These are phyloP conservation scores for Hetaerina titia DNA, from an alignment of 2,888 invertebrate genomes.

Conservation along the genomic window DNA sequence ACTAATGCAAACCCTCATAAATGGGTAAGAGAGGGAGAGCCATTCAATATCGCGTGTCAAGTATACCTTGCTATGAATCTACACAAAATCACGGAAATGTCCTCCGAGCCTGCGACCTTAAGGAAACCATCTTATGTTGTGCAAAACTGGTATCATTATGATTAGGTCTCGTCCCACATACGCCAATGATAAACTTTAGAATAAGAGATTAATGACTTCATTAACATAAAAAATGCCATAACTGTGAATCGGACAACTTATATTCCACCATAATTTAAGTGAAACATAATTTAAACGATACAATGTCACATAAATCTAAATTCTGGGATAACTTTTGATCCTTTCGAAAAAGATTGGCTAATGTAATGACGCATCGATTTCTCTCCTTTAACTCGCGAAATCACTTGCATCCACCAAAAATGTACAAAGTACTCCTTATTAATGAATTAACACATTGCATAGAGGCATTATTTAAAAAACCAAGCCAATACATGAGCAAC, in stretches of 20 bases:
- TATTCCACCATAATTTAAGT: neutral
- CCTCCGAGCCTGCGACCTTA: too few relatives aligned
- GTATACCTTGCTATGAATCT: too few relatives aligned
- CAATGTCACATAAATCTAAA: neutral
- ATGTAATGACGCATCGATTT: conserved; percentile 13
- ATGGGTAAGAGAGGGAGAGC: neutral
- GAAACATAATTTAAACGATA: neutral
- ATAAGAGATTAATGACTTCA: neutral
- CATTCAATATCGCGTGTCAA: too few relatives aligned
- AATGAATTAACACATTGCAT: neutral
- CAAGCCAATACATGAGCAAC: neutral
- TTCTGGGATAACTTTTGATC: neutral
- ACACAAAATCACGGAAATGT: too few relatives aligned
- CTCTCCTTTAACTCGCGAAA: neutral
- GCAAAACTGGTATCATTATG: neutral
- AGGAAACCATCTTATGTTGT: neutral
- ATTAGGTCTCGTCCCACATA: neutral
- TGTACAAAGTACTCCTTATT: neutral
- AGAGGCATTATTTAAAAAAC: neutral
- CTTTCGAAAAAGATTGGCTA: neutral
- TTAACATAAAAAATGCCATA: neutral
- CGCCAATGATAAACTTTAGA: neutral
- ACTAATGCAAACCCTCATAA: neutral
- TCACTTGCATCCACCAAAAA: neutral
- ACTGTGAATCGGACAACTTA: neutral